These are phyloP conservation scores for Eristalinus sepulchralis DNA, from an alignment of 2,888 invertebrate species.

Conservation along the genomic window DNA sequence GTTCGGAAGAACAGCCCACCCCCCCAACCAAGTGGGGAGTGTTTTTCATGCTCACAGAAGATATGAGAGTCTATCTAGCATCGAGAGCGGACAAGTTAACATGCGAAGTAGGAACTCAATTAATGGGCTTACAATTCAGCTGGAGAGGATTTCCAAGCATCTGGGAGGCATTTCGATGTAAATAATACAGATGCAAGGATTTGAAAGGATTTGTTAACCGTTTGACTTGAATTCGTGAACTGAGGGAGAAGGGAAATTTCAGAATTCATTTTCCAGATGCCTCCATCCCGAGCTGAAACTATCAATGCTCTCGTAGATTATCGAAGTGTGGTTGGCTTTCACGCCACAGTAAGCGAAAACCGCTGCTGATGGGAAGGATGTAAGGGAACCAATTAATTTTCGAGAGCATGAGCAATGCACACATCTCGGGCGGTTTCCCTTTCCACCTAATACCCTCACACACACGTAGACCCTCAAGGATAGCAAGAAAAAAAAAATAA, in stretches of 20 bases:
- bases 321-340: neutral
- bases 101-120: neutral
- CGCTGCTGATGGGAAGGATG: neutral
- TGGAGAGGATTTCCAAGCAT: neutral
- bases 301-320: neutral
- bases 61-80: neutral
- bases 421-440: neutral
- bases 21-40: neutral
- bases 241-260: no score
- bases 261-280: neutral
- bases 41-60: neutral
- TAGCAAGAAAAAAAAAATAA: constrained; percentile 3
- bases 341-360: neutral
- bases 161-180: neutral
- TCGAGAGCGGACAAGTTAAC: neutral
- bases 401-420: neutral
- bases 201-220: neutral
- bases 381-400: constrained; percentile 33
- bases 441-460: neutral
- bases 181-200: neutral
- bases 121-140: neutral
- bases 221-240: neutral
- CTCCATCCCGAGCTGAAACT: neutral
- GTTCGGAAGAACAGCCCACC: neutral
- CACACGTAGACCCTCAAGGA: neutral